phyloP scores from a whole-genome alignment of 1,140 invertebrate species.

The Drosophila biarmipes region DNA sequence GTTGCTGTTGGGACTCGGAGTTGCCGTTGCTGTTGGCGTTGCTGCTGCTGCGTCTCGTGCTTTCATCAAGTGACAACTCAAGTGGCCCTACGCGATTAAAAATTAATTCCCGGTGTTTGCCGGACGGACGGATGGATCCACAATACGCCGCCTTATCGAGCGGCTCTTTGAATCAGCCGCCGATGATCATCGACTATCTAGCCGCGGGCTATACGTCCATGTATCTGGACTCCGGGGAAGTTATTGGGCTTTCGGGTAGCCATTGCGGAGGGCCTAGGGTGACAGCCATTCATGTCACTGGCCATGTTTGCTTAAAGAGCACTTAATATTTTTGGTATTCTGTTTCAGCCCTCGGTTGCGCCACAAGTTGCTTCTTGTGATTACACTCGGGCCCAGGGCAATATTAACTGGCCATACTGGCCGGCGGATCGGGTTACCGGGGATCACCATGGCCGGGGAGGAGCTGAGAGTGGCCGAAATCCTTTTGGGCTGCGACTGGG shows the following conservation, averaged over 20 bases:
- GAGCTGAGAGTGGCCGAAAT: not conserved
- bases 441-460: not conserved
- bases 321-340: slow-evolving; percentile 46
- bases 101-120: slow-evolving; percentile 76
- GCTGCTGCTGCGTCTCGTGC: slow-evolving; percentile 18
- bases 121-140: slow-evolving; percentile 36
- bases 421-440: slow-evolving; percentile 56
- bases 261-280: not conserved
- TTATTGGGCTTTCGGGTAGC: slow-evolving; percentile 1
- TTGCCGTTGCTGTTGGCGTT: slow-evolving; percentile 1
- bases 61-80: slow-evolving; percentile 69
- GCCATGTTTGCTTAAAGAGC: slow-evolving; percentile 23
- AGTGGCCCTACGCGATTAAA: slow-evolving; percentile 79
- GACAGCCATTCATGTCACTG: slow-evolving; percentile 3
- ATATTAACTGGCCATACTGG: slow-evolving; percentile 63
- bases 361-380: slow-evolving; percentile 61
- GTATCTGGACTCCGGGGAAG: slow-evolving; percentile 7
- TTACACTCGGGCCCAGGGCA: slow-evolving; percentile 57
- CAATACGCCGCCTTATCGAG: slow-evolving; percentile 54
- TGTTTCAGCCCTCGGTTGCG: slow-evolving; percentile 21
- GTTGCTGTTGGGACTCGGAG: slow-evolving; percentile 1
- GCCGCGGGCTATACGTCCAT: slow-evolving; percentile 10
- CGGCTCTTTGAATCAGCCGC: slow-evolving; percentile 69
- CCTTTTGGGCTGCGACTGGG: not conserved
- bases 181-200: slow-evolving; percentile 63